A percentile compares a stretch with the other conserved stretches of the same genome.
Evolutionary conservation across 2,797 vertebrate genomes (phyloP).

Genomic region (Australoheros facetus): DNA sequence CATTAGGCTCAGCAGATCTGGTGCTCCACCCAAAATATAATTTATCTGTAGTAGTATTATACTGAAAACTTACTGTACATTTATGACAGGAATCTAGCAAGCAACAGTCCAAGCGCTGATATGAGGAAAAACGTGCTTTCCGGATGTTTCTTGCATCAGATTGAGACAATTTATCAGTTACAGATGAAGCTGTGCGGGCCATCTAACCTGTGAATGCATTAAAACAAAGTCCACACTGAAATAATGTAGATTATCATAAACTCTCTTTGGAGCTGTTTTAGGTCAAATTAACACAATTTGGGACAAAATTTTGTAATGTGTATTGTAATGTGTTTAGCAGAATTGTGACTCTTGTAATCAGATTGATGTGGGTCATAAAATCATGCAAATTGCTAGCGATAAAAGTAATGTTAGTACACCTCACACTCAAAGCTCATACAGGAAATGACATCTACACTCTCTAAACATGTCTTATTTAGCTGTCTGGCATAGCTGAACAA

Average conservation of each 20-base stretch:
- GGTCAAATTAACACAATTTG: background rate
- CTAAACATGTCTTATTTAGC: background rate
- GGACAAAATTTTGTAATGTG: background rate
- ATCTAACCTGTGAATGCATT: background rate
- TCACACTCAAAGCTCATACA: background rate
- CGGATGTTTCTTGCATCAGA: background rate
- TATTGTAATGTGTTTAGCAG: background rate
- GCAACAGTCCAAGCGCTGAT: background rate
- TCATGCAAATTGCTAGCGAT: background rate
- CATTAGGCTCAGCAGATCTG: conserved; percentile 9
- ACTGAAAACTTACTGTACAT: background rate
- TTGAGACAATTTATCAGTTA: background rate
- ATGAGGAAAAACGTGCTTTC: background rate
- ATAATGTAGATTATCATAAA: background rate
- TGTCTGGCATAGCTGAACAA: background rate
- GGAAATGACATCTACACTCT: background rate
- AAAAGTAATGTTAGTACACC: background rate
- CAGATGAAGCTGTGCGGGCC: background rate
- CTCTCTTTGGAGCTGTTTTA: background rate
- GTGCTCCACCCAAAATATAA: conserved; percentile 3
- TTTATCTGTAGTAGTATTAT: background rate
- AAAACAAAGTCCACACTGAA: background rate
- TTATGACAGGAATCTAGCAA: background rate
- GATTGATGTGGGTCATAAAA: background rate
- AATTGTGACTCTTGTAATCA: background rate